Base-by-base conservation (phyloP, 2,888 invertebrate species). In the Clitarchus hookeri region DNA sequence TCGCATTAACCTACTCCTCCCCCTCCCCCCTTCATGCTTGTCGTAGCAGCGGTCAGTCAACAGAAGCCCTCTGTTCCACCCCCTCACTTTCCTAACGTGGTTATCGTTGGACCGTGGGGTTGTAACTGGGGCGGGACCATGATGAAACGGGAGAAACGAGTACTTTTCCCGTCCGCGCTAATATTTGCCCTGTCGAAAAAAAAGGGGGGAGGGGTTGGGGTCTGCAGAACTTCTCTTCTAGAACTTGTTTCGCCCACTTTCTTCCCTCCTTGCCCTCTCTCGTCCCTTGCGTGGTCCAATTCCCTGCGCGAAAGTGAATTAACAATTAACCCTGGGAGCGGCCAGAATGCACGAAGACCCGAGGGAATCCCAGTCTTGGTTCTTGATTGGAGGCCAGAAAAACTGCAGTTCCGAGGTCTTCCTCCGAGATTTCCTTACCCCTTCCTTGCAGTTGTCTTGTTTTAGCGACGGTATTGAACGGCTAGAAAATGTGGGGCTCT, bases 151-250 rank as follows among this genome's bases (percentile, higher is more conserved):
- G 23, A 48, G 48, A 16, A 48, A 48, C 48, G 16, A 48, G 8
- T 48, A 48, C 65, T 65, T n/a, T 65, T 65, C 65, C 65, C 65
- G n/a, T 65, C 65, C 65, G 65, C 3, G 8, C 65, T 11, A 65
- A 65, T 65, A 65, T 65, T 65, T 65, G n/a, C 65, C 65, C 65
- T 65, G 65, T 65, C n/a, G 65, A 65, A 65, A 65, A 65, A 23
- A 23, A 23, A 65, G 53, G 53, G 36, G 36, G 36, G 36, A 4
- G 36, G 36, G 12, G 48, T 48, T 11, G 16, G 65, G 23, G 65
- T 6, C n/a, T n/a, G 65, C 16, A n/a, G 65, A 65, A 65, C 65
- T 65, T 65, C 19, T 9, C 65, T 65, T 65, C 65, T n/a, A 65
- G 23, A 65, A n/a, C 65, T 65, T 65, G 65, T 65, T 65, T 65